Evolutionary conservation across 2,888 invertebrate species (phyloP), one percentile per base, ranked within the genome.

Genomic region (Melieria picta): DNA sequence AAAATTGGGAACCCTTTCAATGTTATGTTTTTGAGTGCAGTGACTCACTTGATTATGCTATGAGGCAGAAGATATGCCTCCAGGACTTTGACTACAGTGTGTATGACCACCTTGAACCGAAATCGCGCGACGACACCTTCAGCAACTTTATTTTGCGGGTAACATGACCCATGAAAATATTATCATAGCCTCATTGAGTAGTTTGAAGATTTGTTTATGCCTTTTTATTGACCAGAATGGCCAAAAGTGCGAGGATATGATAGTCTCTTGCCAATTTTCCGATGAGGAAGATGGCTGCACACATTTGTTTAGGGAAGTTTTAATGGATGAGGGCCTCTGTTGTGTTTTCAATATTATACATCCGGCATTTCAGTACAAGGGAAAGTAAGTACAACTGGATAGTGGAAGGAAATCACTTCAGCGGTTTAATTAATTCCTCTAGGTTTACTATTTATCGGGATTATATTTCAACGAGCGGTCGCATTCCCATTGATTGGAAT

Each of bases 271-370:
- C 79, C 85, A 87, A 72, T 94, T 93, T 91, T 90, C 91, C 78
- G 89, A 89, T 0, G 87, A 87, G 30, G 79, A 79, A 0, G 85
- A 89, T 74, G 89, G 89, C 69, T 95, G 95, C 80, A 88, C 89
- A 7, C 90, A 92, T 64, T 84, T 93, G 70, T 94, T 94, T 84
- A 91, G 92, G 80, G 91, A 93, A 0, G 90, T 93, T 67, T 87
- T 94, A 69, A 93, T 94, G 0, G 94, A 95, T 80, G 94, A 94
- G 82, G 95, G 95, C 0, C 88, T 94, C 5, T 95, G 95, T 82
- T 95, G 95, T 83, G 91, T 92, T 3, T 95, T 95, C 82, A 95
- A 95, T 82, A 89, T 91, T 52, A 89, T 94, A 0, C 92, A 93
- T 76, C 88, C 90, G 4, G 89, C 91, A 72, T 90, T 90, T 75